Base-by-base conservation (phyloP, 2,113 vertebrate species). In the Thinocorus orbignyianus region DNA sequence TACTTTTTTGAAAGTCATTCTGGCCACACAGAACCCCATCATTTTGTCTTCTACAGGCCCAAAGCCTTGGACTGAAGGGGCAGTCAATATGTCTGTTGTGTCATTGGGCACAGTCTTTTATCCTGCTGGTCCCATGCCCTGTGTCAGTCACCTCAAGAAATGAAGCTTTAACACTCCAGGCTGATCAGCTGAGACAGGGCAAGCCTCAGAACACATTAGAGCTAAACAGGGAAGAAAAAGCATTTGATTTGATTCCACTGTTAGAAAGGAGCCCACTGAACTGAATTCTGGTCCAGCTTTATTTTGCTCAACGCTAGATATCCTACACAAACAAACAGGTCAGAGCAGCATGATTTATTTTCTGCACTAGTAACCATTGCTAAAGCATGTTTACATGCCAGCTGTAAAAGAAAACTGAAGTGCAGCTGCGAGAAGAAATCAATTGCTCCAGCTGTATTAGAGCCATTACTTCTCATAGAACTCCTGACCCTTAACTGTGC, bases 61-160 rank as follows among this genome's bases (percentile, higher is more conserved):
- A 49, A 49, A 62, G 10, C 8, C 48, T 35, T 1, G 1, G 13
- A 31, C 15, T 55, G 20, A 44, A 31, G 26, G 44, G 12, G 18
- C 30, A 6, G 14, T 22, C 1, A 2, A 37, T 11, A 44, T 0
- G 1, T n/a, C 42, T 76, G 28, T 20, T 26, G 6, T 51, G 8
- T 30, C 31, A 51, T 49, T 61, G 33, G 17, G 11, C 17, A 41
- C 14, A 26, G 69, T 17, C 41, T 55, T 61, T 44, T 26, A 44
- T 61, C 28, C 28, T 71, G 37, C 31, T 61, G 10, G 31, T 57
- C 19, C 65, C 35, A 17, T 30, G 17, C 35, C 35, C 55, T 31
- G 7, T 31, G 33, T 52, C 57, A 76, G 10, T 39, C 33, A 39
- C 30, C 16, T 82, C 23, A 72, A 71, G 65, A 72, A 87, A 49